phyloP scores from a whole-genome alignment of 2,888 invertebrate species.

The Erynnis tages region DNA sequence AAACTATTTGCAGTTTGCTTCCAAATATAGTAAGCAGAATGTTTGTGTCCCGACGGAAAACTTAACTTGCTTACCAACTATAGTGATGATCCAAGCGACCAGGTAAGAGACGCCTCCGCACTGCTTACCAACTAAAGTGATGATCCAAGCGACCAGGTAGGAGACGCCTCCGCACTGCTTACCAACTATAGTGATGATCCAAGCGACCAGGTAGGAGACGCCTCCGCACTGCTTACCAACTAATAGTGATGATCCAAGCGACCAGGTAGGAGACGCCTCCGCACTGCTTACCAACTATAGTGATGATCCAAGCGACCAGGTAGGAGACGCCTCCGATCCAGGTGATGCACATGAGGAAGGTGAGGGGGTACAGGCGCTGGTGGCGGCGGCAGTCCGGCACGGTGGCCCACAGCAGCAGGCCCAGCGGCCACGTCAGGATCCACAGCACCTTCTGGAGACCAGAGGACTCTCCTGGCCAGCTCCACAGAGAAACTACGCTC shows the following conservation, averaged over 20 bases:
- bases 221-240: too few relatives aligned
- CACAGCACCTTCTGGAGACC: constrained; percentile 72
- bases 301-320: constrained; percentile 92
- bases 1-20: too few relatives aligned
- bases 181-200: constrained; percentile 92
- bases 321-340: constrained; percentile 93
- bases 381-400: constrained; percentile 88
- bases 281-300: constrained; percentile 87
- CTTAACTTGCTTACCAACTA: too few relatives aligned
- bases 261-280: too few relatives aligned
- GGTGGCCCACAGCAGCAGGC: constrained; percentile 85
- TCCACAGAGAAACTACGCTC: constrained; percentile 65
- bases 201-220: constrained; percentile 91
- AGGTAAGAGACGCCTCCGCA: too few relatives aligned
- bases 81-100: too few relatives aligned
- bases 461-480: constrained; percentile 79
- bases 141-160: constrained; percentile 93
- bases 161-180: constrained; percentile 85
- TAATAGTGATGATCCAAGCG: too few relatives aligned
- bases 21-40: too few relatives aligned
- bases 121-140: constrained; percentile 88
- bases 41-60: too few relatives aligned
- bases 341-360: constrained; percentile 89
- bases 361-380: constrained; percentile 83
- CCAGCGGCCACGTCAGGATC: constrained; percentile 88